Conservation (phyloP, 1,140 invertebrate genomes). For the Papilio aristodemus region DNA sequence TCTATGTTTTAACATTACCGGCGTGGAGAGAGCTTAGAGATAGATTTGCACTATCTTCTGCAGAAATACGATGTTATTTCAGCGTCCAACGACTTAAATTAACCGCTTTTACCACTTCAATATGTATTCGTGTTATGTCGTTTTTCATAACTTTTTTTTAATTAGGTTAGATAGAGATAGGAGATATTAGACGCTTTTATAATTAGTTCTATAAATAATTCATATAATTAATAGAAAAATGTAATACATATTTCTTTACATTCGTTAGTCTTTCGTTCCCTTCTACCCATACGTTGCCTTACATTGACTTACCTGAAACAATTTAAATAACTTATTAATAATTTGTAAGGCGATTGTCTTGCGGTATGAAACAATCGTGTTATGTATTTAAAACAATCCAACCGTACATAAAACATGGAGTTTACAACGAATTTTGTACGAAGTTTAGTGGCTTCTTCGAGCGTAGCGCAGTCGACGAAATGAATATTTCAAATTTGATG, state of each 20-base stretch:
- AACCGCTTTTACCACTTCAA: background rate
- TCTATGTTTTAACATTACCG: background rate
- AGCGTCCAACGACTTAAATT: background rate
- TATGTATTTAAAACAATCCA: conserved; percentile 3
- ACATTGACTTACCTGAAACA: background rate
- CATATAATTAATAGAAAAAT: too few species aligned
- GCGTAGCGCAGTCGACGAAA: background rate
- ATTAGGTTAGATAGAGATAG: background rate
- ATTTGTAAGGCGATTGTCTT: background rate
- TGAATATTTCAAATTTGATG: conserved; percentile 24
- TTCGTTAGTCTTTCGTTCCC: too few species aligned
- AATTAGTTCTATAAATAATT: background rate
- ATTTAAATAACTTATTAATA: background rate
- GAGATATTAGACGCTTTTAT: background rate
- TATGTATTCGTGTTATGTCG: background rate
- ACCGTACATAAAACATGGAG: background rate
- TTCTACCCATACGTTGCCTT: background rate
- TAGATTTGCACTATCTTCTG: conserved; percentile 1
- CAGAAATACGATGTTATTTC: background rate
- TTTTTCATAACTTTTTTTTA: background rate
- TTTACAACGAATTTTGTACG: background rate
- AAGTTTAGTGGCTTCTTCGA: conserved; percentile 16
- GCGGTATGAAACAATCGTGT: background rate
- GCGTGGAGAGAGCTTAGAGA: background rate
- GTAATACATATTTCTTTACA: too few species aligned